Conservation (phyloP, 2,113 vertebrate genomes). For the Notarius lentiginosus region DNA sequence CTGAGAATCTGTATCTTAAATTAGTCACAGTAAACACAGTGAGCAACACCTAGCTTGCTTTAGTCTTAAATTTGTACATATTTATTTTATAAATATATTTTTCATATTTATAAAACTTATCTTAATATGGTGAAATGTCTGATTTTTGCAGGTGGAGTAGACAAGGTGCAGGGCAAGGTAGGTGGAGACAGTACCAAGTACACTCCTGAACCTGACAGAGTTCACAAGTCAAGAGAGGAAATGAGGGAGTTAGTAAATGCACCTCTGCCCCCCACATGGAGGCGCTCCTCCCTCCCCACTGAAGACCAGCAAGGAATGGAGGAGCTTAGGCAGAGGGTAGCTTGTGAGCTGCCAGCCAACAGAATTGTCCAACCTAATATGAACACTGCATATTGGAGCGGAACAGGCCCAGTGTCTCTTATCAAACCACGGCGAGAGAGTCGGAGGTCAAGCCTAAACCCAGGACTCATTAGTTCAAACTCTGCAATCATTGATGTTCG, state of each 20-base stretch:
- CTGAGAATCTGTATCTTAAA: background rate
- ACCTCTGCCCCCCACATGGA: constrained; percentile 86
- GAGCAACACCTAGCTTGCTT: background rate
- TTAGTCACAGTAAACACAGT: background rate
- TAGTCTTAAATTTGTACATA: background rate
- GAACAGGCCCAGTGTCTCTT: constrained; percentile 52
- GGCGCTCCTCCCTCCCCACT: constrained; percentile 84
- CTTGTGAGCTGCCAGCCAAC: constrained; percentile 57
- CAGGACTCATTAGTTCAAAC: constrained; percentile 65
- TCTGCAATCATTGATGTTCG: constrained; percentile 86
- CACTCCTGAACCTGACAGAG: constrained; percentile 64
- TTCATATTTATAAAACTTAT: background rate
- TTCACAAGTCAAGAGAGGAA: constrained; percentile 72
- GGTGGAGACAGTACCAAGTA: constrained; percentile 9
- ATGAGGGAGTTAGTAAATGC: constrained; percentile 82
- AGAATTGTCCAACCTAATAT: constrained; percentile 61
- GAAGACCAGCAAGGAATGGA: constrained; percentile 76
- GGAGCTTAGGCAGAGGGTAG: constrained; percentile 70
- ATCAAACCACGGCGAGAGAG: constrained; percentile 78
- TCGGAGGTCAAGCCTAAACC: constrained; percentile 76
- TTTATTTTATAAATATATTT: background rate
- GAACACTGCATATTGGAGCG: constrained; percentile 60
- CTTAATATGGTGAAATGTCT: constrained; percentile 33
- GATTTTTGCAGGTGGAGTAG: constrained; percentile 43
- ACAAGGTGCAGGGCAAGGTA: constrained; percentile 54